A percentile compares a stretch with the other conserved stretches of the same genome.
These are phyloP conservation scores for Mayetiola destructor DNA, from an alignment of 2,888 invertebrate species.

Conservation along the genomic window DNA sequence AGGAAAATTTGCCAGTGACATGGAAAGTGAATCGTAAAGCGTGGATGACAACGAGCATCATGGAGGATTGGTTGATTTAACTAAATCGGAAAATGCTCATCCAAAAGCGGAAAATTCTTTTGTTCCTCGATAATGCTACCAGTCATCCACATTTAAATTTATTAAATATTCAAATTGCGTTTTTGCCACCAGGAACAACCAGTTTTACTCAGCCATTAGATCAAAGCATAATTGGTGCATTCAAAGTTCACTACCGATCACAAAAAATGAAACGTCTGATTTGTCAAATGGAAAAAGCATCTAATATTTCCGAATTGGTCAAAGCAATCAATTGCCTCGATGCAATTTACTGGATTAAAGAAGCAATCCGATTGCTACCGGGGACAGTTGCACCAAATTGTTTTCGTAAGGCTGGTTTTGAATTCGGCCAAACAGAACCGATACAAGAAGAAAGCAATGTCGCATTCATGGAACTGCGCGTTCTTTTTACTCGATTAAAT, in stretches of 20 bases:
- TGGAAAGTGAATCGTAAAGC: not conserved
- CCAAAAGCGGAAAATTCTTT: not conserved
- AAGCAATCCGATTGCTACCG: not conserved
- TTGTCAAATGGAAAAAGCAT: not conserved
- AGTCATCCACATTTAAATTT: not conserved
- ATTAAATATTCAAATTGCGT: not conserved
- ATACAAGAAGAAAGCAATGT: not conserved
- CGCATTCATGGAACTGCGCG: not conserved
- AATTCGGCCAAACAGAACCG: not conserved
- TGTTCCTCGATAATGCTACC: not conserved
- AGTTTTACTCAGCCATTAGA: not conserved
- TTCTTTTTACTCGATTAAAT: not conserved
- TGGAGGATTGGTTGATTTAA: not conserved
- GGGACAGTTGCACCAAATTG: not conserved
- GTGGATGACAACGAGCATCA: not conserved
- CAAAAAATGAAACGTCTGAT: not conserved
- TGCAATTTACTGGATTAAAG: not conserved
- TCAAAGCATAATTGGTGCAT: not conserved
- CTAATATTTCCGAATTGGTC: not conserved
- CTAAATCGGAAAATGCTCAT: not conserved
- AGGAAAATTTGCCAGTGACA: not conserved
- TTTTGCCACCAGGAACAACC: not conserved
- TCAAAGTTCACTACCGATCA: not conserved
- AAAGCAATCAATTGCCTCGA: not conserved
- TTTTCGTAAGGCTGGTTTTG: not conserved